Evolutionary conservation across 2,797 vertebrate species (phyloP), one percentile per base, ranked within the genome.

Genomic region (Apogon hyalosoma): DNA sequence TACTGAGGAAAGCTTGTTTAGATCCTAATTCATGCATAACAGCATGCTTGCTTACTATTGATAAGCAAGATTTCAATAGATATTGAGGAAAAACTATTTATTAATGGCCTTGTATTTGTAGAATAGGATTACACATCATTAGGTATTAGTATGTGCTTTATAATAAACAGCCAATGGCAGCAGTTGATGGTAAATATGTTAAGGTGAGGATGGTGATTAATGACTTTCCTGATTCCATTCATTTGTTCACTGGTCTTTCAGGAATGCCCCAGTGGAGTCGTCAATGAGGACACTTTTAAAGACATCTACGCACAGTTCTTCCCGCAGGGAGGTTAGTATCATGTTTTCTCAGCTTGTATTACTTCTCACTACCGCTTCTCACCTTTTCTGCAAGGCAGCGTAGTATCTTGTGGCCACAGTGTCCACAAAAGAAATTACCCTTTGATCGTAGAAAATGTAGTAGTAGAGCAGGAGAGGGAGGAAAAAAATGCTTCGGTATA

Each of bases 221-320:
- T 71, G 33, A 59, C 28, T 13, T 12, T 2, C 61, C 7, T 31
- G 3, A 9, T 70, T 53, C 1, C 11, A 0, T 64, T 48, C 16
- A 48, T 13, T 42, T 46, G n/a, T 33, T 45, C 7, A 4, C 16
- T 11, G 77, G 62, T 83, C 62, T 90, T 85, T 52, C 88, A 99
- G 98, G 98, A 99, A 91, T 99, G 97, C 56, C 97, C 98, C 88
- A 99, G 97, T 60, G 97, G 98, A 83, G 94, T 99, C 81, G 97
- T 99, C 92, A 98, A 98, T 66, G 98, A 99, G 92, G 97, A 99
- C 31, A 98, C 95, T 36, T 99, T 99, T 92, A 99, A 98, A 93
- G 97, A 96, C 78, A 99, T 99, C 92, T 99, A 99, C 85, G 89
- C 97, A 6, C 97, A 99, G 91, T 99, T 99, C 91, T 99, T 99